Percentiles rank a stretch among this genome's conserved stretches.
Evolutionary conservation across 2,113 vertebrate species (phyloP).

Genomic region (Vulpes vulpes): DNA sequence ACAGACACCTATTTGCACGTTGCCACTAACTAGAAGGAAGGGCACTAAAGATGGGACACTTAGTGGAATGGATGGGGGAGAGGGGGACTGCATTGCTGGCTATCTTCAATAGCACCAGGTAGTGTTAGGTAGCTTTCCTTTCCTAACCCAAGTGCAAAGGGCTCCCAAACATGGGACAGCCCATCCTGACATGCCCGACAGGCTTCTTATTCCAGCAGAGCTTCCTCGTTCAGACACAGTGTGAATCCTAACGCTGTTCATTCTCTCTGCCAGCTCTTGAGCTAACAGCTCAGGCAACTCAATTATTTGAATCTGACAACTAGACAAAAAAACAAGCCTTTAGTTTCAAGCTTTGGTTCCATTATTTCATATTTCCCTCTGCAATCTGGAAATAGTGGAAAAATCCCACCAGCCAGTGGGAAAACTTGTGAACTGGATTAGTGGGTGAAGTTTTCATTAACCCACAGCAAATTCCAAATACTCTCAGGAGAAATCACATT

Average conservation of each 20-base stretch:
- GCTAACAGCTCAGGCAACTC: background rate
- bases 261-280: background rate
- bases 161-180: background rate
- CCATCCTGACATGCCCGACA: background rate
- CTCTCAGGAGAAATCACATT: slow-evolving; percentile 63
- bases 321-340: background rate
- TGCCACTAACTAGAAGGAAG: background rate
- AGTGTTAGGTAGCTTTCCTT: background rate
- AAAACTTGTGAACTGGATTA: slow-evolving; percentile 29
- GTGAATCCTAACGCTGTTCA: background rate
- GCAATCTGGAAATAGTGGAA: slow-evolving; percentile 23
- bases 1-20: background rate
- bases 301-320: slow-evolving; percentile 13
- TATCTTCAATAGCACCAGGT: background rate
- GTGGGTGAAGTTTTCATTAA: slow-evolving; percentile 62
- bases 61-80: background rate
- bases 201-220: background rate
- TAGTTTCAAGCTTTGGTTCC: background rate
- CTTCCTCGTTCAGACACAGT: background rate
- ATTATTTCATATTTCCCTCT: slow-evolving; percentile 18
- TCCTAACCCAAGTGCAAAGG: background rate
- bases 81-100: background rate
- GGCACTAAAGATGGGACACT: background rate
- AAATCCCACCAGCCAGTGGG: background rate
- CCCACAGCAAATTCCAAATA: slow-evolving; percentile 61